phyloP scores from a whole-genome alignment of 2,888 invertebrate species.

The Automeris io region DNA sequence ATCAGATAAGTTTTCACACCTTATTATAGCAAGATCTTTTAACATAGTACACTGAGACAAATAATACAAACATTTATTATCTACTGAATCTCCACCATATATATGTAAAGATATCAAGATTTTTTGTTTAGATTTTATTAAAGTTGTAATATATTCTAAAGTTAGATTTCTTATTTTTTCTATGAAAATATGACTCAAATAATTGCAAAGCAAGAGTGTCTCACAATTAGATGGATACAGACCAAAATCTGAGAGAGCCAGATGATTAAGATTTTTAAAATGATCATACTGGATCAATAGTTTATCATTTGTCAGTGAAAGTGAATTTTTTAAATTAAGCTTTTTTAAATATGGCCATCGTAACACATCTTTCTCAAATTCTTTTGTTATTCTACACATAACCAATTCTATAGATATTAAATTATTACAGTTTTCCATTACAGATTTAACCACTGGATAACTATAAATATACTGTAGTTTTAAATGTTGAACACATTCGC shows the following conservation, averaged over 20 bases:
- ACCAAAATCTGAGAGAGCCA: constrained; percentile 62
- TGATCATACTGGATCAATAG: constrained; percentile 45
- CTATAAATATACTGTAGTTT: constrained; percentile 59
- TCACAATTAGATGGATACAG: constrained; percentile 47
- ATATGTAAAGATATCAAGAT: constrained; percentile 51
- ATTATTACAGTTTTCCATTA: constrained; percentile 48
- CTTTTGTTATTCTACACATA: constrained; percentile 57
- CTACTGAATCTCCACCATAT: constrained; percentile 54
- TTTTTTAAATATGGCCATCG: constrained; percentile 52
- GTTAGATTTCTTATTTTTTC: constrained; percentile 57
- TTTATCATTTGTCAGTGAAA: constrained; percentile 33
- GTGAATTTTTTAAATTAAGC: constrained; percentile 57
- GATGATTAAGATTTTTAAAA: constrained; percentile 45
- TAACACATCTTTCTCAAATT: constrained; percentile 45
- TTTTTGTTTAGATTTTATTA: constrained; percentile 44
- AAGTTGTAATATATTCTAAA: constrained; percentile 40
- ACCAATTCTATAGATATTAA: constrained; percentile 54
- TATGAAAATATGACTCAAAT: constrained; percentile 55
- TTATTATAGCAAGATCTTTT: constrained; percentile 54
- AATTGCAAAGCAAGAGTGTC: constrained; percentile 42
- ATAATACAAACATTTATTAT: constrained; percentile 46
- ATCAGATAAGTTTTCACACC: constrained; percentile 61
- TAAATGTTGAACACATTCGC: constrained; percentile 41
- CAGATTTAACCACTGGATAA: constrained; percentile 42
- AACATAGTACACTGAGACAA: constrained; percentile 49